These are phyloP conservation scores for Tretioscincus oriximinensis DNA, from an alignment of 2,113 vertebrate genomes.

Conservation along the genomic window DNA sequence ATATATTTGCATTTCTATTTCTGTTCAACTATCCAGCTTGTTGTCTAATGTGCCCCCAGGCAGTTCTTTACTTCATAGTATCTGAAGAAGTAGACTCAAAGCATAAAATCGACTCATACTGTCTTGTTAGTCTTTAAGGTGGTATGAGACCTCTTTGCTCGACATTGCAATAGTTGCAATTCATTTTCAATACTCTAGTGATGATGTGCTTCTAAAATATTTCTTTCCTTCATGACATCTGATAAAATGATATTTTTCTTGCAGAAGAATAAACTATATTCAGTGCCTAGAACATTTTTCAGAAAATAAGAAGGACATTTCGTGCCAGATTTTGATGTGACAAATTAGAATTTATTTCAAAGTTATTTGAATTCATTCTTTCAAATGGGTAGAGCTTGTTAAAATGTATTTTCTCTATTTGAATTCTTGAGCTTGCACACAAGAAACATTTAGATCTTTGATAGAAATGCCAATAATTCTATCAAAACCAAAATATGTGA, in stretches of 20 bases:
- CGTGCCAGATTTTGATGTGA: slow-evolving; percentile 43
- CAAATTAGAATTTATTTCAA: slow-evolving; percentile 20
- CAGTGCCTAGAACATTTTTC: slow-evolving; percentile 52
- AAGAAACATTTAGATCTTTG: not conserved
- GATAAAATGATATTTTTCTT: slow-evolving; percentile 47
- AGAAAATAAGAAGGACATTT: slow-evolving; percentile 44
- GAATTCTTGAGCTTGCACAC: not conserved
- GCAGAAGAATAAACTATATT: slow-evolving; percentile 43
- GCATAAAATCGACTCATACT: no score
- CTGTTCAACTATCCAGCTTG: no score
- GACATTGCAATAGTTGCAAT: not conserved
- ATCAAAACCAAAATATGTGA: not conserved
- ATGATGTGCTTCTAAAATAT: not conserved
- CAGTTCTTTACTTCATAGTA: no score
- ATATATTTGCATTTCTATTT: no score
- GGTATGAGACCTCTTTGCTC: no score
- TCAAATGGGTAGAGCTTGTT: no score
- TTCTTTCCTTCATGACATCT: slow-evolving; percentile 32
- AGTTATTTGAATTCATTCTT: not conserved
- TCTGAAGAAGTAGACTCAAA: no score
- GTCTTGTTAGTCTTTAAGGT: no score
- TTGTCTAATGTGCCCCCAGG: no score
- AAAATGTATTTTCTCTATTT: not conserved
- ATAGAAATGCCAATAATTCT: not conserved
- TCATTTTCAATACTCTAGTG: not conserved